Evolutionary conservation across 2,113 vertebrate species (phyloP), one percentile per base, ranked within the genome.

Genomic region (Poeciliopsis retropinna): DNA sequence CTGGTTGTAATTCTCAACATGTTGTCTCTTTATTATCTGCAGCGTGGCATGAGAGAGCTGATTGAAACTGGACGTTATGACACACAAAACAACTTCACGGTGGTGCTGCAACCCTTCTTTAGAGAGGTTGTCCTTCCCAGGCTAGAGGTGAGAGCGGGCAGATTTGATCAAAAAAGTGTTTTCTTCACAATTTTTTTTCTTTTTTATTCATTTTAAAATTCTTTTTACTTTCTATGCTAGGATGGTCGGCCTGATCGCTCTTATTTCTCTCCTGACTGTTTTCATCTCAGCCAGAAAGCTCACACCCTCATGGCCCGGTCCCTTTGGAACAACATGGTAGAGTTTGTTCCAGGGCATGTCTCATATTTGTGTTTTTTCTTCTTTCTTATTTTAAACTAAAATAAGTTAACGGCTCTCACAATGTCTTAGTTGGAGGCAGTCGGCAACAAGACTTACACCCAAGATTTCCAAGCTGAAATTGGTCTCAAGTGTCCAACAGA

Each of bases 321-420:
- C 66, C 96, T 99, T 57, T 99, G 97, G 98, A 95, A 94, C 88
- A 92, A 95, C 87, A 85, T 99, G 97, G 97, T 99, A 91, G 8
- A 57, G 64, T 39, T 72, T 19, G 9, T 27, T 72, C 51, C 15
- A 39, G 66, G 14, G 14, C 0, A 30, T 7, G 0, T 34, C 25
- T 32, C 62, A 37, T 72, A 1, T 9, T n/a, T 67, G 2, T 9
- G 14, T 39, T 39, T 1, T n/a, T 39, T 27, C 32, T 8, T 10
- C 37, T 41, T 41, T 41, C 39, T 14, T 15, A 4, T 41, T 67
- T 67, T 44, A 41, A 28, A 17, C 10, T 25, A 27, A 41, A 28
- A 64, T 60, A 54, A 60, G 70, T 28, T 2, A 19, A 22, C 34
- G 28, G 63, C 25, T 75, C 22, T 85, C 29, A 32, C 8, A 3